Evolutionary conservation across 2,888 invertebrate genomes (phyloP).

Genomic region (Ophion obscuratus): DNA sequence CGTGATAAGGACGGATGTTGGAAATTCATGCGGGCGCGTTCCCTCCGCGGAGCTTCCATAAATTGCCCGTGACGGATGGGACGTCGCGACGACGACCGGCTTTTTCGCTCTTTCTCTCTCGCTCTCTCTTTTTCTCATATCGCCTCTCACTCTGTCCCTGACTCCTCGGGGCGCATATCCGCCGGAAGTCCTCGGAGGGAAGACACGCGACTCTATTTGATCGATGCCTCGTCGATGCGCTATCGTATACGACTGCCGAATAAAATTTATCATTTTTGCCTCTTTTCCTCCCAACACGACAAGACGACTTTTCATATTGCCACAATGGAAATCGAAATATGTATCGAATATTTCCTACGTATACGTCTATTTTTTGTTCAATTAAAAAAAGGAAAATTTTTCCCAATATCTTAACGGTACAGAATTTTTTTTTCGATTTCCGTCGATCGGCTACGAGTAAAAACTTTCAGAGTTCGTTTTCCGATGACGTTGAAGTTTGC

Average conservation of each 20-base stretch:
- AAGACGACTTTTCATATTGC: not conserved
- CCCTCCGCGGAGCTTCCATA: conserved; percentile 43
- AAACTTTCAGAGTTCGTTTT: not conserved
- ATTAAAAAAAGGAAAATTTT: not conserved
- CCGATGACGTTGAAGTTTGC: too few species aligned
- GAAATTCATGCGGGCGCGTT: conserved; percentile 13
- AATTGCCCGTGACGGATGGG: conserved; percentile 64
- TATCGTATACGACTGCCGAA: not conserved
- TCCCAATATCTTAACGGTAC: not conserved
- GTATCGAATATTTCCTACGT: too few species aligned
- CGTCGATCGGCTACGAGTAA: not conserved
- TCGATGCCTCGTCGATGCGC: conserved; percentile 40
- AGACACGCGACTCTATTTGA: conserved; percentile 46
- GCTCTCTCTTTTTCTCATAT: conserved; percentile 27
- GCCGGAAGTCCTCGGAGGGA: conserved; percentile 53
- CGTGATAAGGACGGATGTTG: not conserved
- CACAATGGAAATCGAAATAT: not conserved
- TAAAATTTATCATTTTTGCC: conserved; percentile 1
- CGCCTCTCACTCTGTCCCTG: not conserved
- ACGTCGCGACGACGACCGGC: conserved; percentile 48
- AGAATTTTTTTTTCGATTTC: not conserved
- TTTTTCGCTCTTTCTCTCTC: conserved; percentile 2
- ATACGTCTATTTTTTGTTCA: too few species aligned
- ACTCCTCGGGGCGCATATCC: conserved; percentile 55
- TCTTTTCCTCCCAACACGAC: not conserved